Evolutionary conservation across 1,140 invertebrate species (phyloP), one percentile per base, ranked within the genome.

Genomic region (Apis cerana): DNA sequence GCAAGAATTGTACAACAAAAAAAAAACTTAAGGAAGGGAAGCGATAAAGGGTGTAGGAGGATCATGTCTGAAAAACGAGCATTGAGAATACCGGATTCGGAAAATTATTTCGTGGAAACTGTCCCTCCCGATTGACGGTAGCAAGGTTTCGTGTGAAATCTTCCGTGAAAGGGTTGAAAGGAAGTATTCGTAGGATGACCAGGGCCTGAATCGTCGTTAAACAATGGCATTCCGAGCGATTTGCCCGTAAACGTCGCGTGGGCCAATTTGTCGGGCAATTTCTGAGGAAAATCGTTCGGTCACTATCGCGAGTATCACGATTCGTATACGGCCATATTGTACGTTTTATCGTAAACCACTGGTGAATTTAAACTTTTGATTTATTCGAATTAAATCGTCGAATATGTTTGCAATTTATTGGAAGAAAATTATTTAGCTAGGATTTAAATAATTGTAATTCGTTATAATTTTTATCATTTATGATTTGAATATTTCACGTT

Each of bases 181-280:
- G 84, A 87, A 88, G 80, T 89, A 91, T 92, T 84, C 83, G 82
- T 71, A 83, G 87, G 91, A 93, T 94, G 93, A 94, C 92, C 93
- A 92, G 79, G 82, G 83, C 81, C 82, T 86, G 76, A 69, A 83
- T 90, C 84, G 89, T 90, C 82, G 82, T 90, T 93, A 94, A 93
- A 94, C 93, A 94, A 94, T 94, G 87, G 84, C 83, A 61, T 94
- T 94, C 93, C 93, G 71, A 93, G 80, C 92, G 91, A 94, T 94
- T 94, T 93, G 89, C 83, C 82, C 85, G 82, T 89, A 93, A 92
- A 91, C 87, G 91, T 84, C 82, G 84, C 82, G 64, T 85, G 85
- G 82, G 84, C 92, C 92, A 92, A 93, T 94, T 93, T 92, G 84
- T 82, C 91, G 91, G 89, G 91, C 88, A 93, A 94, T 94, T 94